Evolutionary conservation across 2,888 invertebrate genomes (phyloP), one percentile per base, ranked within the genome.

Genomic region (Clanis bilineata): DNA sequence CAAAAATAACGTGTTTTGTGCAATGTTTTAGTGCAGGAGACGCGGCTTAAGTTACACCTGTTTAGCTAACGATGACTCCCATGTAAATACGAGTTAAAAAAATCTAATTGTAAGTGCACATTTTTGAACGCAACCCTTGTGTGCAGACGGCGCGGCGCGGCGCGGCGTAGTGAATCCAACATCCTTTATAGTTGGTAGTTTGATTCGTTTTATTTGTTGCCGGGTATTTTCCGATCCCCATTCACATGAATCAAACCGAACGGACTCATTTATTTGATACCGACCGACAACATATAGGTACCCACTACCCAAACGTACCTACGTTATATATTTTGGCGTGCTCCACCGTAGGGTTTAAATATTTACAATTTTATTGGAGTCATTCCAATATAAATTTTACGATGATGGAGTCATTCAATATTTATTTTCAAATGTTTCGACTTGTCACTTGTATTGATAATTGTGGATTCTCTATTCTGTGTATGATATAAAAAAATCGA

Each of bases 181-280:
- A 66, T 64, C 76, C 78, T 78, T 70, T 77, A 75, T 73, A 77
- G 74, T 77, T 70, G 71, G 78, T 75, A 72, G 82, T 83, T 80
- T 79, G 79, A 80, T 79, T 78, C 82, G 83, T 88, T 89, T 90
- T 89, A 90, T 89, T 89, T 86, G 90, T 80, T 79, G 72, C 80
- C 77, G 80, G 80, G 80, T 80, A 82, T 86, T 88, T 86, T 76
- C 84, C 80, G 82, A 77, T 83, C 88, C 88, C 88, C 83, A 84
- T 88, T 83, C 88, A 77, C 85, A 90, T 90, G 89, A 88, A 90
- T 90, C 90, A 90, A 90, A 88, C 83, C 79, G 86, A 77, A 76
- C 88, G 86, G 77, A 83, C 86, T 90, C 89, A 90, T 90, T 90
- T 90, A 88, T 90, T 90, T 87, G 88, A 85, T 88, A 83, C 83